Percentiles rank a stretch among this genome's conserved stretches.
Evolutionary conservation across 2,888 invertebrate species (phyloP).

Genomic region (Falcaria lacertinaria): DNA sequence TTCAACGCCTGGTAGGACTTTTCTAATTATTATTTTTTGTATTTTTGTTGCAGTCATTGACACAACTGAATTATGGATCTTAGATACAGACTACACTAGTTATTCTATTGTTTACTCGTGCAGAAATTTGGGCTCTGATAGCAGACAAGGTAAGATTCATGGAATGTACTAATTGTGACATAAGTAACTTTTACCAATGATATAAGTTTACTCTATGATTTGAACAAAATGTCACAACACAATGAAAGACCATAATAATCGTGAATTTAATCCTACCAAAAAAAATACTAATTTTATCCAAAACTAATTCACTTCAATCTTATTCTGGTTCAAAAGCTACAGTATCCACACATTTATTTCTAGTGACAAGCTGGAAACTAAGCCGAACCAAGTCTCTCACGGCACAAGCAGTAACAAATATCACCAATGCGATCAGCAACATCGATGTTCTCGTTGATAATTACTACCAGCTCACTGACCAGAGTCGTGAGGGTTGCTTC

Average conservation of each 20-base stretch:
- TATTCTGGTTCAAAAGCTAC: background rate
- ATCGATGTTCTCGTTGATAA: conserved; percentile 39
- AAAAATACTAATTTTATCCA: too few species aligned
- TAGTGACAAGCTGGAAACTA: conserved; percentile 58
- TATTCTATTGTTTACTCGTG: conserved; percentile 83
- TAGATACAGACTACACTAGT: conserved; percentile 81
- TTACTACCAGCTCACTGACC: conserved; percentile 39
- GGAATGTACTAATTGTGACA: too few species aligned
- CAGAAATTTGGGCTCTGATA: conserved; percentile 37
- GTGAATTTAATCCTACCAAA: too few species aligned
- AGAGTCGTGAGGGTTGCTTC: conserved; percentile 48
- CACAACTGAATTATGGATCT: conserved; percentile 75
- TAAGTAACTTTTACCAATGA: too few species aligned
- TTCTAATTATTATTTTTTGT: background rate
- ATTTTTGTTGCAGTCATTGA: conserved; percentile 33
- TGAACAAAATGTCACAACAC: too few species aligned
- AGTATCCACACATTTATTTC: conserved; percentile 9
- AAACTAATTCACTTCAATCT: too few species aligned
- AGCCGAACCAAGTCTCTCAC: conserved; percentile 42
- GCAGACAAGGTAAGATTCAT: conserved; percentile 34
- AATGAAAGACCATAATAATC: too few species aligned
- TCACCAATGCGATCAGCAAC: conserved; percentile 26
- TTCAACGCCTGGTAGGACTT: too few species aligned
- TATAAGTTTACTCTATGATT: too few species aligned
- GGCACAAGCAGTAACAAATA: conserved; percentile 14